Evolutionary conservation across 2,113 vertebrate genomes (phyloP).

Genomic region (Platysternon megacephalum): DNA sequence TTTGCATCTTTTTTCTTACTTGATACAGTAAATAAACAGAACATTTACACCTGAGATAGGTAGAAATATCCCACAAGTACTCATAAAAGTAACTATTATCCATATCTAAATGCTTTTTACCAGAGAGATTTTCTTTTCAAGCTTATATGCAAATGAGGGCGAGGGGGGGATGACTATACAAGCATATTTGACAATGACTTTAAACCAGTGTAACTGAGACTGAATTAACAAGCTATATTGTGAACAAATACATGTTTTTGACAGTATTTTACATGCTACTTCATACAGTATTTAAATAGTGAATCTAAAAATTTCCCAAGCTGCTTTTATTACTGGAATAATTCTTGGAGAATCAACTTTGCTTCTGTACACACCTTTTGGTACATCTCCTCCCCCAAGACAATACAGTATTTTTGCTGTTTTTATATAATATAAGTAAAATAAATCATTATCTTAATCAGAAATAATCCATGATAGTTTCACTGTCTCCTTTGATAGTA

Average conservation of each 20-base stretch:
- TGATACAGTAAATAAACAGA: conserved; percentile 53
- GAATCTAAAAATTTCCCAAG: conserved; percentile 57
- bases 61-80: conserved; percentile 61
- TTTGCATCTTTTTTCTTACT: conserved; percentile 83
- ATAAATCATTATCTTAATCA: not conserved
- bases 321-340: conserved; percentile 61
- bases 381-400: not conserved
- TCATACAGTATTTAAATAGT: conserved; percentile 57
- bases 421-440: conserved; percentile 32
- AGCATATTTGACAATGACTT: conserved; percentile 86
- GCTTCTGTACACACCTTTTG: conserved; percentile 49
- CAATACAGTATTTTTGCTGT: conserved; percentile 1
- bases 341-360: conserved; percentile 63
- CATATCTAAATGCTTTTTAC: conserved; percentile 77
- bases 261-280: conserved; percentile 62
- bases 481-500: not conserved
- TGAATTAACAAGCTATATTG: conserved; percentile 47
- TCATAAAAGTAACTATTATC: conserved; percentile 62
- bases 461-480: not conserved
- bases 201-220: conserved; percentile 74
- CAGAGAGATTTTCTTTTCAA: conserved; percentile 86
- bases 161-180: conserved; percentile 71
- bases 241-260: conserved; percentile 34
- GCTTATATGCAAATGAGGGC: conserved; percentile 92
- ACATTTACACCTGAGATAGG: conserved; percentile 57